A percentile compares a stretch with the other conserved stretches of the same genome.
Conservation (phyloP, 2,797 vertebrate species). For the Manis pentadactyla region DNA sequence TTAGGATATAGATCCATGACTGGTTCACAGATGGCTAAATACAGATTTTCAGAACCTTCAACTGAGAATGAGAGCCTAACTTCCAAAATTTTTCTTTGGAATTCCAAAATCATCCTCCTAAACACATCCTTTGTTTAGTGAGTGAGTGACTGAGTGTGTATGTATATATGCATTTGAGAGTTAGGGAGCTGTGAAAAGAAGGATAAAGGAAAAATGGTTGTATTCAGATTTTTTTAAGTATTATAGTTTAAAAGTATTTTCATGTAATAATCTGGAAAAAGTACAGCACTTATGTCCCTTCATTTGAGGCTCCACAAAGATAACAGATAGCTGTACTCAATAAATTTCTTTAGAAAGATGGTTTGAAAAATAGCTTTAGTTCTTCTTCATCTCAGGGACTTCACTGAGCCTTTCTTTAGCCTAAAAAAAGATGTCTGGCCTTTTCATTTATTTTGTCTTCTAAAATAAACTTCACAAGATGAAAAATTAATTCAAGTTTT, state of each 20-base stretch:
- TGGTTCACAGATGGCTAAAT: not conserved
- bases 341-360: constrained; percentile 59
- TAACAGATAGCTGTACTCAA: not conserved
- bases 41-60: not conserved
- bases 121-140: not conserved
- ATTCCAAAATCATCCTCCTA: not conserved
- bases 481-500: constrained; percentile 63
- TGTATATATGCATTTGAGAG: not conserved
- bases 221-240: not conserved
- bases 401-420: not conserved
- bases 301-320: not conserved
- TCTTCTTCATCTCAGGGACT: constrained; percentile 26
- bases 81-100: constrained; percentile 30
- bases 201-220: not conserved
- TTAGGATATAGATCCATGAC: not conserved
- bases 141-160: not conserved
- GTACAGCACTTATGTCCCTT: not conserved
- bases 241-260: constrained; percentile 3
- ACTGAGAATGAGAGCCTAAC: not conserved
- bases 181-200: not conserved
- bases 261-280: not conserved
- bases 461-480: constrained; percentile 34
- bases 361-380: constrained; percentile 36
- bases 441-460: constrained; percentile 28
- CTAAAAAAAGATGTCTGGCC: not conserved